These are phyloP conservation scores for Eupristina koningsbergeri DNA, from an alignment of 1,140 invertebrate species.

Conservation along the genomic window DNA sequence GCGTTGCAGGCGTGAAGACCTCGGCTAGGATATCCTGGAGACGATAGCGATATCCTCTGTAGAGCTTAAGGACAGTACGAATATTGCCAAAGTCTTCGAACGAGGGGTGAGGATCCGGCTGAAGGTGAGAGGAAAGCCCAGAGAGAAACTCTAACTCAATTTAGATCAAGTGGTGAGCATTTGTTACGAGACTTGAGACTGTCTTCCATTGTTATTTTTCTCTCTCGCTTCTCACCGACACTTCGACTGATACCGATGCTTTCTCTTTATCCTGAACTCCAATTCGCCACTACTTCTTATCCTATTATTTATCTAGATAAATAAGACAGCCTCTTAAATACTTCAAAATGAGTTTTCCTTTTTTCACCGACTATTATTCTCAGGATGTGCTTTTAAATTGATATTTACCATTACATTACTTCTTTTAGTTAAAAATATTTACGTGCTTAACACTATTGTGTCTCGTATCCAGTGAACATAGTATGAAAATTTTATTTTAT, in stretches of 20 bases:
- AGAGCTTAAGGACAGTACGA: conserved; percentile 46
- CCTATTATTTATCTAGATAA: conserved; percentile 73
- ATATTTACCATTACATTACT: too few relatives aligned
- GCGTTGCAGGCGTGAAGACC: conserved; percentile 50
- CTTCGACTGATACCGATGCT: conserved; percentile 32
- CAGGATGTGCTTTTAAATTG: neutral
- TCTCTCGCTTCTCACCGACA: conserved; percentile 49
- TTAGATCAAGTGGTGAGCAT: conserved; percentile 73
- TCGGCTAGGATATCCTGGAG: conserved; percentile 59
- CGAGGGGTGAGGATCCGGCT: conserved; percentile 52
- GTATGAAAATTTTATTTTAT: too few relatives aligned
- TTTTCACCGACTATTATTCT: neutral
- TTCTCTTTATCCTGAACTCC: conserved; percentile 56
- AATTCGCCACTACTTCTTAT: conserved; percentile 64
- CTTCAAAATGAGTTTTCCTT: neutral
- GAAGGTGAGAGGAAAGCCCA: conserved; percentile 51
- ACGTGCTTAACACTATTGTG: too few relatives aligned
- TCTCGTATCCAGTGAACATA: too few relatives aligned
- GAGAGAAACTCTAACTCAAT: conserved; percentile 69
- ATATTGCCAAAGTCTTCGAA: conserved; percentile 55
- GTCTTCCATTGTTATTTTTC: conserved; percentile 51
- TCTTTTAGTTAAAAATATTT: too few relatives aligned
- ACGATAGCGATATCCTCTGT: conserved; percentile 57
- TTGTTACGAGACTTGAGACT: conserved; percentile 66
- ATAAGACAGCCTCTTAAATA: conserved; percentile 57